Conservation (phyloP, 2,888 invertebrate species). For the Tetanocera ferruginea region DNA sequence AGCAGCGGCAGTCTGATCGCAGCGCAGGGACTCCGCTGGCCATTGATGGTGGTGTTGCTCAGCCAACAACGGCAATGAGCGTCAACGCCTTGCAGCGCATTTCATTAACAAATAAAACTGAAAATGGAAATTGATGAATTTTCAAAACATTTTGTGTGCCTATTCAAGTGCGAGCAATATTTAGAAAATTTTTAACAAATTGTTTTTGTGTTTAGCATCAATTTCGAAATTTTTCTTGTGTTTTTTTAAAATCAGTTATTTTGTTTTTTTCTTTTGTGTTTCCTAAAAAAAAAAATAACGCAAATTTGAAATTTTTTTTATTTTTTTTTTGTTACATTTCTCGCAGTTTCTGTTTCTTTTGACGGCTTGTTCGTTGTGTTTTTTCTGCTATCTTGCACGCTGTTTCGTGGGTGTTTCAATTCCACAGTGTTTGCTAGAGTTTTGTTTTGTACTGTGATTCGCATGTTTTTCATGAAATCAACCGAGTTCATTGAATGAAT, state of each 20-base stretch:
- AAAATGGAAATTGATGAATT: not conserved
- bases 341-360: constrained; percentile 39
- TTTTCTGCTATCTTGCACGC: not conserved
- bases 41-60: not conserved
- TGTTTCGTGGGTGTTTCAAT: constrained; percentile 42
- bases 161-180: not conserved
- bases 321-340: constrained; percentile 38
- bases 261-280: constrained; percentile 35
- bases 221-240: constrained; percentile 24
- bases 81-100: not conserved
- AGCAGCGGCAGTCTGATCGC: too few relatives aligned
- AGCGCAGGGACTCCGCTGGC: not conserved
- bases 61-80: not conserved
- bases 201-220: constrained; percentile 39
- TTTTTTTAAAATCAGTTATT: constrained; percentile 7
- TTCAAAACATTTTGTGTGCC: too few relatives aligned
- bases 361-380: constrained; percentile 15
- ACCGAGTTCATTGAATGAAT: not conserved
- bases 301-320: constrained; percentile 35
- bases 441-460: constrained; percentile 25
- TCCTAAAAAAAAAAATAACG: constrained; percentile 39
- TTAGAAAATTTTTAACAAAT: constrained; percentile 29
- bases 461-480: not conserved
- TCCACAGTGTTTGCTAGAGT: not conserved
- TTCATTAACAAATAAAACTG: not conserved